Evolutionary conservation across 1,140 invertebrate genomes (phyloP).

Genomic region (Octopus sinensis): DNA sequence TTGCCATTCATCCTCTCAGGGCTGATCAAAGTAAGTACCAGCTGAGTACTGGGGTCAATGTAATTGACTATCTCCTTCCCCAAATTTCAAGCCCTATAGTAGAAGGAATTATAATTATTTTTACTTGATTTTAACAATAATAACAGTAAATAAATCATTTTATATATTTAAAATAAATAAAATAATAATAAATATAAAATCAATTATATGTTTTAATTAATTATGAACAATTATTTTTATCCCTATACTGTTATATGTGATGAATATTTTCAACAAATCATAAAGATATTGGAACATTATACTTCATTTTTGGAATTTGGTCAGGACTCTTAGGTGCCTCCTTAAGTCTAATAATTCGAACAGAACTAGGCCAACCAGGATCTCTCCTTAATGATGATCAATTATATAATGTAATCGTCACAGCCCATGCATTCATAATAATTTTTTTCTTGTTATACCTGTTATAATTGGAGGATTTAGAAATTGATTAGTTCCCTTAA

Average conservation of each 20-base stretch:
- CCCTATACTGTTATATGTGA: neutral
- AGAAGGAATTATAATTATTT: too few relatives aligned
- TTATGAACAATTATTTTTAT: too few relatives aligned
- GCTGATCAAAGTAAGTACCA: too few relatives aligned
- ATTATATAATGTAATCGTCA: conserved; percentile 5
- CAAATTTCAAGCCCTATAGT: too few relatives aligned
- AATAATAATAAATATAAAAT: too few relatives aligned
- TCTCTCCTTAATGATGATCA: neutral
- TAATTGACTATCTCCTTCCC: too few relatives aligned
- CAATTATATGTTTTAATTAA: too few relatives aligned
- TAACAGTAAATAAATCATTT: too few relatives aligned
- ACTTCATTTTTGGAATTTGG: neutral
- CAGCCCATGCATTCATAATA: conserved; percentile 4
- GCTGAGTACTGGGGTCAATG: too few relatives aligned
- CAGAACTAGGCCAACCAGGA: neutral
- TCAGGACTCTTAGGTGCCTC: neutral
- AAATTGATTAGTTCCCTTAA: neutral
- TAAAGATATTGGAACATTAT: neutral
- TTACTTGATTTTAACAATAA: too few relatives aligned
- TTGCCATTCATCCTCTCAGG: too few relatives aligned
- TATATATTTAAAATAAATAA: too few relatives aligned
- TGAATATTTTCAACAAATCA: conserved; percentile 2
- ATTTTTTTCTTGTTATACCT: neutral
- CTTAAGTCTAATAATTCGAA: neutral
- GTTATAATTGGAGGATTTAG: conserved; percentile 1